phyloP scores from a whole-genome alignment of 2,113 vertebrate genomes.

The Spizaetus ornatus region DNA sequence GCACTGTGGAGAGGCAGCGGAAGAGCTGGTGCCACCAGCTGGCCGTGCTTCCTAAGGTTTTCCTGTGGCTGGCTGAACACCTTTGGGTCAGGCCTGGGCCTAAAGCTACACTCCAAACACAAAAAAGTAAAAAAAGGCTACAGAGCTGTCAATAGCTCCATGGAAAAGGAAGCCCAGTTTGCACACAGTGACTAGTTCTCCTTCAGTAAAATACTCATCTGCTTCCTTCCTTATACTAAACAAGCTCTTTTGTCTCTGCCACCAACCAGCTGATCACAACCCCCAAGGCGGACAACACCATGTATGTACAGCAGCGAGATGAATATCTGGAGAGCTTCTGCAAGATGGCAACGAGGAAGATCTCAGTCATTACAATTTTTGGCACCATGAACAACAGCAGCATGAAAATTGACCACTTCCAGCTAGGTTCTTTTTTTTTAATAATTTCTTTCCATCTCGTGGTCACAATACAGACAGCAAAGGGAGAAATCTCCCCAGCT shows the following conservation, averaged over 20 bases:
- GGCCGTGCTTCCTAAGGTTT: not conserved
- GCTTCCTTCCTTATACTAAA: constrained; percentile 12
- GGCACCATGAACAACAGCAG: constrained; percentile 91
- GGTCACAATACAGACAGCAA: not conserved
- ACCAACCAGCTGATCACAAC: constrained; percentile 87
- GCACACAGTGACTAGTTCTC: not conserved
- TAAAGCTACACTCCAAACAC: not conserved
- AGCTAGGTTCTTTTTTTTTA: constrained; percentile 82
- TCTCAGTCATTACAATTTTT: constrained; percentile 94
- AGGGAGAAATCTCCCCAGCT: not conserved
- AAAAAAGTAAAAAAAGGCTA: not conserved
- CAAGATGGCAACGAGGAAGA: constrained; percentile 96
- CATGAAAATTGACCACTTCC: constrained; percentile 99
- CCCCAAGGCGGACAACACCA: constrained; percentile 83
- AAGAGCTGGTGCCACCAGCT: not conserved
- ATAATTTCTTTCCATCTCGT: not conserved
- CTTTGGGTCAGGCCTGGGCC: not conserved
- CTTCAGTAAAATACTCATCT: not conserved
- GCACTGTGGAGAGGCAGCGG: not conserved
- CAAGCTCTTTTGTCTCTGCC: constrained; percentile 37
- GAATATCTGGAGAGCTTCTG: constrained; percentile 97
- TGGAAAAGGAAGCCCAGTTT: not conserved
- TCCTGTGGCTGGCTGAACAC: not conserved
- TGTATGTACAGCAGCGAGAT: constrained; percentile 93
- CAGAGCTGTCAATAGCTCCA: not conserved